These are phyloP conservation scores for Corythoichthys haematopterus DNA, from an alignment of 2,113 vertebrate species.

Conservation along the genomic window DNA sequence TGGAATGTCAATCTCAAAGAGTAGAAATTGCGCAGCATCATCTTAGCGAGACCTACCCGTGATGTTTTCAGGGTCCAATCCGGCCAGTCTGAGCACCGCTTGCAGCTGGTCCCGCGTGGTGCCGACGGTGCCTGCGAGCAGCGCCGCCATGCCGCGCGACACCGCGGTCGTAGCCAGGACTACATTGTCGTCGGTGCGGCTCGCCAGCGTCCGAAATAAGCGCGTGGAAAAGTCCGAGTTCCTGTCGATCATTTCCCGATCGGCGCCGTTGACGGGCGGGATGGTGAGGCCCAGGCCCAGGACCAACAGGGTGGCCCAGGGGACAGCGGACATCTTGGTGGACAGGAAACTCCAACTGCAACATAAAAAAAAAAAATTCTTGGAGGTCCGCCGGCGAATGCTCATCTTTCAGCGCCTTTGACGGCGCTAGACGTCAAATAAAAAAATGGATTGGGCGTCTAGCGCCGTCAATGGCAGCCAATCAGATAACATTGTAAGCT, in stretches of 20 bases:
- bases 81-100: conserved; percentile 55
- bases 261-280: not conserved
- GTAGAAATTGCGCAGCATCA: not conserved
- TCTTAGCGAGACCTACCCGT: conserved; percentile 20
- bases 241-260: conserved; percentile 61
- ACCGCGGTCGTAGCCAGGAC: conserved; percentile 73
- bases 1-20: too few relatives aligned
- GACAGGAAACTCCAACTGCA: not conserved
- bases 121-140: conserved; percentile 65
- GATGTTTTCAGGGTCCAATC: conserved; percentile 46
- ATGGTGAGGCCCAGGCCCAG: conserved; percentile 29
- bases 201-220: conserved; percentile 77
- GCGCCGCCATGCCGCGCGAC: conserved; percentile 61
- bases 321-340: conserved; percentile 1
- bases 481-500: too few relatives aligned
- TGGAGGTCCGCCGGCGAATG: too few relatives aligned
- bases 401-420: not conserved
- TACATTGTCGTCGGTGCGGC: conserved; percentile 77
- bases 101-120: conserved; percentile 70
- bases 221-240: conserved; percentile 76
- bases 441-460: too few relatives aligned
- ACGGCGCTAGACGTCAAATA: too few relatives aligned
- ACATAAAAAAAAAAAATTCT: not conserved
- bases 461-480: too few relatives aligned
- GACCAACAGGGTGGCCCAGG: not conserved